Conservation (phyloP, 2,797 vertebrate genomes). For the Tauraco hartlaubi region DNA sequence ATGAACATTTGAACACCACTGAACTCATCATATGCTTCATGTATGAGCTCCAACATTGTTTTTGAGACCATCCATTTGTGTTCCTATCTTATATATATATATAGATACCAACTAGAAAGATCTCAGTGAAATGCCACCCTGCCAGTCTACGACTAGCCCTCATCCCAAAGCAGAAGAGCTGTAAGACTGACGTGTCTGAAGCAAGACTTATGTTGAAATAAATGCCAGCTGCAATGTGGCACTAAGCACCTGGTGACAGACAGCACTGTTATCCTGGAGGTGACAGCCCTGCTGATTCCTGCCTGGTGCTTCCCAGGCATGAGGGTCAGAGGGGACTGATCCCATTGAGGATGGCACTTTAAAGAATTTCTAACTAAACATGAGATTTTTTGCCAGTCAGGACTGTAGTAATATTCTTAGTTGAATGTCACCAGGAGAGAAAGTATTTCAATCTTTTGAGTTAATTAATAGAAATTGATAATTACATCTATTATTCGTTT, state of each 20-base stretch:
- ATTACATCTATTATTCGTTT: background rate
- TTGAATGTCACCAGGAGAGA: background rate
- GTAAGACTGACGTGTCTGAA: background rate
- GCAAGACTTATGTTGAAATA: background rate
- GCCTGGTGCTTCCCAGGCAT: background rate
- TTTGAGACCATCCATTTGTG: background rate
- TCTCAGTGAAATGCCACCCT: background rate
- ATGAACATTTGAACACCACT: background rate
- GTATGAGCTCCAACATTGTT: background rate
- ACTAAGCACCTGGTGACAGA: background rate
- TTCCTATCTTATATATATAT: background rate
- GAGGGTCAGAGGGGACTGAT: background rate
- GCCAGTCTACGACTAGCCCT: background rate
- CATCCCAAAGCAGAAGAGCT: background rate
- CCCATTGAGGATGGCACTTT: background rate
- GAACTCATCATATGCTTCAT: background rate
- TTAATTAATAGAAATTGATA: background rate
- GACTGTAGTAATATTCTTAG: background rate
- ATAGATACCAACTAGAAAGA: background rate
- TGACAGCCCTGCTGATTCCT: background rate
- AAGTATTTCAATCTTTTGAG: background rate
- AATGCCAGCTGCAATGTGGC: background rate
- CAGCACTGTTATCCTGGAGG: background rate
- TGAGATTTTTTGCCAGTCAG: background rate
- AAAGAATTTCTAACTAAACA: background rate